Percentiles rank a stretch among this genome's conserved stretches.
phyloP scores from a whole-genome alignment of 2,888 invertebrate species.

The Dryobotodes eremita region DNA sequence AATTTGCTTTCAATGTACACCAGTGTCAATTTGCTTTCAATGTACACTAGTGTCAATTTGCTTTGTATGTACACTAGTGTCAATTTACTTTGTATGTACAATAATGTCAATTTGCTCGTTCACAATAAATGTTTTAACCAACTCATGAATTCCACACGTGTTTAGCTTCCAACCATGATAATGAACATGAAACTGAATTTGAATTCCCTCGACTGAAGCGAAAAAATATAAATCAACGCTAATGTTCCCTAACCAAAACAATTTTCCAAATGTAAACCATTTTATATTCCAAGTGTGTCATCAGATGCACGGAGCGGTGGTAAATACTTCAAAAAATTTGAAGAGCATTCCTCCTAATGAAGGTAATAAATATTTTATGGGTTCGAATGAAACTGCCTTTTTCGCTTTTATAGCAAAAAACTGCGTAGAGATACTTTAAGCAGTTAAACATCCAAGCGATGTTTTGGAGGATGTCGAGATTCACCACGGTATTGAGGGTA shows the following conservation, averaged over 20 bases:
- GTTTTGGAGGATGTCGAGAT: slow-evolving; percentile 6
- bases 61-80: no score
- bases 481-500: slow-evolving; percentile 14
- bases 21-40: no score
- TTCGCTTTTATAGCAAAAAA: slow-evolving; percentile 25
- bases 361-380: slow-evolving; percentile 54
- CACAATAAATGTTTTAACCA: slow-evolving; percentile 7
- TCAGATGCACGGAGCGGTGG: slow-evolving; percentile 42
- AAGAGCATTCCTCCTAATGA: slow-evolving; percentile 49
- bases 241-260: slow-evolving; percentile 47
- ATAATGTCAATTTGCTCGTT: slow-evolving; percentile 13
- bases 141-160: slow-evolving; percentile 14
- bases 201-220: slow-evolving; percentile 5
- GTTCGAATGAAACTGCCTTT: slow-evolving; percentile 34
- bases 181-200: slow-evolving; percentile 24
- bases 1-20: background rate
- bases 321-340: slow-evolving; percentile 29
- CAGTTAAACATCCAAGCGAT: slow-evolving; percentile 11
- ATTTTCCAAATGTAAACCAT: slow-evolving; percentile 47
- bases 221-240: slow-evolving; percentile 54
- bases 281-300: slow-evolving; percentile 46
- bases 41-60: no score
- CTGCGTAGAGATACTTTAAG: slow-evolving; percentile 9
- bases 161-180: slow-evolving; percentile 16
- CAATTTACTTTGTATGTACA: background rate